These are phyloP conservation scores for Suncus etruscus DNA, from an alignment of 2,113 vertebrate genomes.

Conservation along the genomic window DNA sequence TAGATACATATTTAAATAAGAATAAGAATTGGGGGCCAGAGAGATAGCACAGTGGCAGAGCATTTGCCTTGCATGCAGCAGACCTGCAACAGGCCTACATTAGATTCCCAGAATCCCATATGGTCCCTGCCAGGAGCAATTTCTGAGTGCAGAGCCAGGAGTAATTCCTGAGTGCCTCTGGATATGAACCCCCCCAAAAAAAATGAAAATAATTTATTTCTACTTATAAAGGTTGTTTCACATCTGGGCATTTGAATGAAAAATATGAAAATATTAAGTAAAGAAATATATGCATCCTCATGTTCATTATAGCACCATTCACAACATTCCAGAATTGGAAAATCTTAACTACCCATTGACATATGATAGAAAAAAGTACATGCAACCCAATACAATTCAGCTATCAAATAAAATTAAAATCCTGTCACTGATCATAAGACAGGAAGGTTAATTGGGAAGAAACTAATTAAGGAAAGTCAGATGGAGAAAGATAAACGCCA, in stretches of 20 bases:
- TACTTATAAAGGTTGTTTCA: background rate
- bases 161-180: too few relatives aligned
- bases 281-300: background rate
- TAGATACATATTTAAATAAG: slow-evolving; percentile 2
- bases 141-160: too few relatives aligned
- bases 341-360: background rate
- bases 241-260: background rate
- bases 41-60: too few relatives aligned
- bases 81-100: too few relatives aligned
- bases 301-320: background rate
- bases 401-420: background rate
- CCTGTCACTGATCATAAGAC: too few relatives aligned
- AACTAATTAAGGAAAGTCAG: background rate
- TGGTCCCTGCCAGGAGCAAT: too few relatives aligned
- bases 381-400: background rate
- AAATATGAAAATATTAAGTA: background rate
- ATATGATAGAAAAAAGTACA: background rate
- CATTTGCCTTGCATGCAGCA: too few relatives aligned
- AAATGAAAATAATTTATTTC: background rate
- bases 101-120: too few relatives aligned
- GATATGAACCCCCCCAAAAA: too few relatives aligned
- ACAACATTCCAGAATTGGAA: background rate
- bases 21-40: background rate
- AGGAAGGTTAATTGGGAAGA: too few relatives aligned
- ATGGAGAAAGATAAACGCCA: background rate